Evolutionary conservation across 2,888 invertebrate species (phyloP).

Genomic region (Pelosia muscerda): DNA sequence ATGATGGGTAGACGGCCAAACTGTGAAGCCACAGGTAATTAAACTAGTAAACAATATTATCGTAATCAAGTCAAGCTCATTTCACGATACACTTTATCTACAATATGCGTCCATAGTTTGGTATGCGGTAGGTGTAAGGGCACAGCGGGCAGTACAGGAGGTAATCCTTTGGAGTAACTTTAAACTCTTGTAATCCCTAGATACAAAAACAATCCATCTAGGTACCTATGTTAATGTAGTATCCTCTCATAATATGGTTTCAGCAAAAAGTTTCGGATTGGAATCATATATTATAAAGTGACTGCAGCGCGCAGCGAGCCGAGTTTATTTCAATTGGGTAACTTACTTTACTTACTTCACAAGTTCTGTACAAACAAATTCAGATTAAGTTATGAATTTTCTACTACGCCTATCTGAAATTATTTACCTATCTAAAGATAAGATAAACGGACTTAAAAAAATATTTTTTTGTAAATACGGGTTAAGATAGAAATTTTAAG

Average conservation of each 20-base stretch:
- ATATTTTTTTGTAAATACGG: neutral
- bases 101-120: neutral
- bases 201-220: slow-evolving; percentile 1
- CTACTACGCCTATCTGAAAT: neutral
- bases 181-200: neutral
- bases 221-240: slow-evolving; percentile 1
- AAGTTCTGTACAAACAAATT: slow-evolving; percentile 47
- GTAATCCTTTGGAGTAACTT: neutral
- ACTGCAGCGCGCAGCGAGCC: slow-evolving; percentile 19
- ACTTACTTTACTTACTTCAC: slow-evolving; percentile 40
- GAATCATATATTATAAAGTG: slow-evolving; percentile 29
- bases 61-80: too few species aligned
- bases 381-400: slow-evolving; percentile 37
- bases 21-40: too few species aligned
- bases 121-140: neutral
- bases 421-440: neutral
- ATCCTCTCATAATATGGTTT: neutral
- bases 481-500: neutral
- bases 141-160: too few species aligned
- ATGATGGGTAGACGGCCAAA: too few species aligned
- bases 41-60: too few species aligned
- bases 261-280: slow-evolving; percentile 5
- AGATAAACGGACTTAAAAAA: neutral
- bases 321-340: slow-evolving; percentile 23
- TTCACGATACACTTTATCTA: too few species aligned